A percentile compares a stretch with the other conserved stretches of the same genome.
phyloP scores from a whole-genome alignment of 2,113 vertebrate species.

The Dasypus novemcinctus region DNA sequence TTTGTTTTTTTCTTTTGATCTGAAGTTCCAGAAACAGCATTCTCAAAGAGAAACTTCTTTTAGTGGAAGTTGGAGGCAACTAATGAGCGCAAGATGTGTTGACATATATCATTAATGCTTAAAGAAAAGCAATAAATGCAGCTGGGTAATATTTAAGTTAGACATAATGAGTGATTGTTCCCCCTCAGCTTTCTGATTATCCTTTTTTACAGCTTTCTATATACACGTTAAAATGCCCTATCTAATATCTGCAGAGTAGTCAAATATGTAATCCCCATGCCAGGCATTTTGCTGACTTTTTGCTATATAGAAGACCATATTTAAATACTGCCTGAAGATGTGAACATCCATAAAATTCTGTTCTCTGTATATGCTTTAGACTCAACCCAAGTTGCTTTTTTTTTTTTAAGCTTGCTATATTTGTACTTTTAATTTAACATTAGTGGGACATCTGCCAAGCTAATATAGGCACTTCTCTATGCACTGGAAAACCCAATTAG shows the following conservation, averaged over 20 bases:
- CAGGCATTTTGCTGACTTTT: background rate
- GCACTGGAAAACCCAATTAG: conserved; percentile 85
- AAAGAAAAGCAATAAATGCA: background rate
- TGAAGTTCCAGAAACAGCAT: background rate
- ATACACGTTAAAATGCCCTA: background rate
- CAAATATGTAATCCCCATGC: background rate
- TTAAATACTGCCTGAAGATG: conserved; percentile 30
- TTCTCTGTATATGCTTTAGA: conserved; percentile 48
- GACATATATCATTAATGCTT: background rate
- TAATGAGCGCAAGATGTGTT: background rate
- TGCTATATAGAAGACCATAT: background rate
- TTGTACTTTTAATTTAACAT: conserved; percentile 82
- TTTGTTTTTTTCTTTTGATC: background rate
- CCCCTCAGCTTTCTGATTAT: background rate
- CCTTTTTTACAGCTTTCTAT: background rate
- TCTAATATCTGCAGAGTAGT: too few species aligned
- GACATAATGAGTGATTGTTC: background rate
- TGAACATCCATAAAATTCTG: conserved; percentile 31
- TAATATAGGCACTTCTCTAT: conserved; percentile 78
- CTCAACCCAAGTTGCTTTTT: conserved; percentile 35
- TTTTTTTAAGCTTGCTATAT: conserved; percentile 68
- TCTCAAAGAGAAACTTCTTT: background rate
- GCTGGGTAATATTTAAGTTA: background rate
- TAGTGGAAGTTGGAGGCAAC: background rate
- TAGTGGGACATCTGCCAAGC: conserved; percentile 80